Percentiles rank a stretch among this genome's conserved stretches.
Evolutionary conservation across 53 echinoderm and acorn worm species (phyloP).

Genomic region (Zoroaster sp.): DNA sequence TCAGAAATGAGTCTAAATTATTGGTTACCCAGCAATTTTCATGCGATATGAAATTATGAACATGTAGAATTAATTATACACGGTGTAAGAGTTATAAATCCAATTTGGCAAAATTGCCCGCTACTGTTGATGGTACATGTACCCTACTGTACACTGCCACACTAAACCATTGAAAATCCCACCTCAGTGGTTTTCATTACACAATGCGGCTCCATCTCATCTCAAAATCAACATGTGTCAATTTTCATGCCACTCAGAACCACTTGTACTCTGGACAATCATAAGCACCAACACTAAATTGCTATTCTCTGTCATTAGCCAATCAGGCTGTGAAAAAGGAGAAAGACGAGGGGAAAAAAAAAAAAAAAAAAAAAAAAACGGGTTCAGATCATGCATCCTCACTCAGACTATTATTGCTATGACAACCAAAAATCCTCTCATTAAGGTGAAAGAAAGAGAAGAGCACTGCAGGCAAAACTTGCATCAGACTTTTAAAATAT

Average conservation of each 20-base stretch:
- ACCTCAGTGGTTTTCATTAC: too few species aligned
- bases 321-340: not conserved
- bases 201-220: not conserved
- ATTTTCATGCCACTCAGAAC: not conserved
- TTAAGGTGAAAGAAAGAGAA: not conserved
- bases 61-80: too few species aligned
- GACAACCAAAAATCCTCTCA: not conserved
- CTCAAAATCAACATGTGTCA: not conserved
- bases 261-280: slow-evolving; percentile 33
- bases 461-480: not conserved
- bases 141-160: too few species aligned
- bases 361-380: too few species aligned
- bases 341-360: too few species aligned
- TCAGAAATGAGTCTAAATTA: too few species aligned
- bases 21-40: too few species aligned
- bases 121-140: too few species aligned
- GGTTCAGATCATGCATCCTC: not conserved
- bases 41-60: too few species aligned
- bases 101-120: too few species aligned
- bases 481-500: not conserved
- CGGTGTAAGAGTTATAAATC: too few species aligned
- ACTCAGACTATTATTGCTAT: not conserved
- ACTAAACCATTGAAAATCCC: too few species aligned
- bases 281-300: not conserved
- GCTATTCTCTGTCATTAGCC: not conserved